Percentiles rank a stretch among this genome's conserved stretches.
These are phyloP conservation scores for Agapornis roseicollis DNA, from an alignment of 2,113 vertebrate genomes.

Conservation along the genomic window DNA sequence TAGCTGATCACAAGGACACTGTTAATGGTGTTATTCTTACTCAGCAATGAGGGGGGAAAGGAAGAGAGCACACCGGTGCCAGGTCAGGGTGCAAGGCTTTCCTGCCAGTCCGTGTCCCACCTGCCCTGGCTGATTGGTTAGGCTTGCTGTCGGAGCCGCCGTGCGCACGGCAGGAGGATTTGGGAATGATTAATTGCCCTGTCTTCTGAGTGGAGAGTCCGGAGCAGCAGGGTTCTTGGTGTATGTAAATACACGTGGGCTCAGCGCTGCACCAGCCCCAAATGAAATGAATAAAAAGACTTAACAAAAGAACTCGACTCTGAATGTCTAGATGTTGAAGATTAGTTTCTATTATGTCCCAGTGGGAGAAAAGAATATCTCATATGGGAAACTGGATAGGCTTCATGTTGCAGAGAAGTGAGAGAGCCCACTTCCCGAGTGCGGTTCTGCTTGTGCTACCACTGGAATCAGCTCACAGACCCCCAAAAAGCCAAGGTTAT, in stretches of 20 bases:
- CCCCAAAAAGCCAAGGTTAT: background rate
- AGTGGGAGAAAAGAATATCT: conserved; percentile 66
- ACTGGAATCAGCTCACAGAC: background rate
- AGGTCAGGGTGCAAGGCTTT: conserved; percentile 72
- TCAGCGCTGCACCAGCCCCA: conserved; percentile 66
- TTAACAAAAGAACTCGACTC: conserved; percentile 82
- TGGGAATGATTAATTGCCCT: conserved; percentile 95
- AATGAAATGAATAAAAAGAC: conserved; percentile 77
- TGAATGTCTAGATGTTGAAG: conserved; percentile 69
- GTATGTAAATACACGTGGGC: conserved; percentile 89
- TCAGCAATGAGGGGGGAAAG: conserved; percentile 5
- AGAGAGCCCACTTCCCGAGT: background rate
- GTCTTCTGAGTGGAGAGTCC: conserved; percentile 84
- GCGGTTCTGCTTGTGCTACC: background rate
- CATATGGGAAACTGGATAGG: conserved; percentile 43
- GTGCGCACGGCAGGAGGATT: conserved; percentile 83
- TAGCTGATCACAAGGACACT: conserved; percentile 29
- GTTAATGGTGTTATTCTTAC: conserved; percentile 51
- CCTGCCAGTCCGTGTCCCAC: conserved; percentile 83
- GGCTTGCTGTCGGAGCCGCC: conserved; percentile 81
- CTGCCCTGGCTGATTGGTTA: conserved; percentile 83
- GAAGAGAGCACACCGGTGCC: conserved; percentile 40
- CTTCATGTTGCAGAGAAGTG: background rate
- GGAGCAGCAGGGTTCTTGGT: conserved; percentile 87
- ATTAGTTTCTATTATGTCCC: conserved; percentile 72